Evolutionary conservation across 2,113 vertebrate species (phyloP).

Genomic region (Festucalex cinctus): DNA sequence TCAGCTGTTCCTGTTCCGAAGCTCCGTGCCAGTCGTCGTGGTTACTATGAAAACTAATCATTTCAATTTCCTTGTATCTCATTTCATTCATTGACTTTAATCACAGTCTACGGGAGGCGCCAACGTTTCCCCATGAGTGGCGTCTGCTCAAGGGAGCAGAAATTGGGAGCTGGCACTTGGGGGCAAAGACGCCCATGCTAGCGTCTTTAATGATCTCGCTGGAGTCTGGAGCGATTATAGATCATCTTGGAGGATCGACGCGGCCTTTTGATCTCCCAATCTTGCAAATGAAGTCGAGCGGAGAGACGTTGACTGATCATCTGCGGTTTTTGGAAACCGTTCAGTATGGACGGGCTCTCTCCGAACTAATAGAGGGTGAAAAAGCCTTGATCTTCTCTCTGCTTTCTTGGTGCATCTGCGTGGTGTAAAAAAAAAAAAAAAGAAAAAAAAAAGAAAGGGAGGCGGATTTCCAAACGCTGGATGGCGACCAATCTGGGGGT

Average conservation of each 20-base stretch:
- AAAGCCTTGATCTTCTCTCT: slow-evolving; percentile 69
- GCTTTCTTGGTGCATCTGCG: slow-evolving; percentile 23
- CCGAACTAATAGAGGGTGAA: slow-evolving; percentile 62
- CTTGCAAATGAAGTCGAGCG: slow-evolving; percentile 56
- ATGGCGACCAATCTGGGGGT: background rate
- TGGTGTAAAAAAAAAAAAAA: background rate
- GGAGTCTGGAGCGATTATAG: slow-evolving; percentile 55
- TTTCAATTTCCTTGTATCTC: slow-evolving; percentile 75
- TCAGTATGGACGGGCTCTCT: slow-evolving; percentile 48
- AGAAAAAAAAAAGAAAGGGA: background rate
- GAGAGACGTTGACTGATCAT: slow-evolving; percentile 59
- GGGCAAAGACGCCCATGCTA: slow-evolving; percentile 54
- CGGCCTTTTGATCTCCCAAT: slow-evolving; percentile 59
- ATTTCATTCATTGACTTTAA: slow-evolving; percentile 74
- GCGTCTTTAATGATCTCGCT: slow-evolving; percentile 51
- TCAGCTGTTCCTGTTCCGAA: slow-evolving; percentile 42
- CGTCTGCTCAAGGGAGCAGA: slow-evolving; percentile 54
- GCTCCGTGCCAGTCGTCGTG: slow-evolving; percentile 52
- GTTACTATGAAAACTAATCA: slow-evolving; percentile 71
- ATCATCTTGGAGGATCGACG: slow-evolving; percentile 52
- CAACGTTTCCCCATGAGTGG: slow-evolving; percentile 58
- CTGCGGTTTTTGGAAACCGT: slow-evolving; percentile 63
- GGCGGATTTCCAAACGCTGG: background rate
- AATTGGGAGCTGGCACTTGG: slow-evolving; percentile 47
- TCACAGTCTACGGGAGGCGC: slow-evolving; percentile 67